These are phyloP conservation scores for Galagoides demidoff DNA, from an alignment of 2,797 vertebrate genomes.

Conservation along the genomic window DNA sequence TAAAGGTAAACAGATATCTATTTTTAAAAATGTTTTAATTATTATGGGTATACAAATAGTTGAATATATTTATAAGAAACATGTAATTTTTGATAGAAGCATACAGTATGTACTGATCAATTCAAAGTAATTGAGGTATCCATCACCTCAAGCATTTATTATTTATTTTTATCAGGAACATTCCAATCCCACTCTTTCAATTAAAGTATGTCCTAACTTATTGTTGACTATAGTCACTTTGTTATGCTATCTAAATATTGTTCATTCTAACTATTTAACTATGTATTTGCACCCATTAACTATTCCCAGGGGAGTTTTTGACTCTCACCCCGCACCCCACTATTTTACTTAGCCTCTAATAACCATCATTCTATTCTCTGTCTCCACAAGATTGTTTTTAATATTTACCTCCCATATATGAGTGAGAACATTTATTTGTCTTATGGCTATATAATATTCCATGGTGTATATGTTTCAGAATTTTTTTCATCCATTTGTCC, in stretches of 20 bases:
- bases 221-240: not conserved
- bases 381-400: not conserved
- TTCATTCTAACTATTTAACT: not conserved
- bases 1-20: not conserved
- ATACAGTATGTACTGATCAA: not conserved
- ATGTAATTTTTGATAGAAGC: not conserved
- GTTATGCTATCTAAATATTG: not conserved
- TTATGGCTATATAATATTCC: not conserved
- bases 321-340: not conserved
- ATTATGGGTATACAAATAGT: not conserved
- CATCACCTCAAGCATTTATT: not conserved
- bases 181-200: not conserved
- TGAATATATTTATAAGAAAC: not conserved
- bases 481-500: not conserved
- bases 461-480: not conserved
- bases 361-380: not conserved
- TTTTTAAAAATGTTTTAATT: not conserved
- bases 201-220: not conserved
- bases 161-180: not conserved
- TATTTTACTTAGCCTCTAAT: not conserved
- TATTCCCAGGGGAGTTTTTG: not conserved
- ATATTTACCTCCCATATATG: not conserved
- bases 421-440: not conserved
- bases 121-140: not conserved
- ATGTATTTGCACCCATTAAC: not conserved